Evolutionary conservation across 2,888 invertebrate species (phyloP), one percentile per base, ranked within the genome.

Genomic region (Plagodis pulveraria): DNA sequence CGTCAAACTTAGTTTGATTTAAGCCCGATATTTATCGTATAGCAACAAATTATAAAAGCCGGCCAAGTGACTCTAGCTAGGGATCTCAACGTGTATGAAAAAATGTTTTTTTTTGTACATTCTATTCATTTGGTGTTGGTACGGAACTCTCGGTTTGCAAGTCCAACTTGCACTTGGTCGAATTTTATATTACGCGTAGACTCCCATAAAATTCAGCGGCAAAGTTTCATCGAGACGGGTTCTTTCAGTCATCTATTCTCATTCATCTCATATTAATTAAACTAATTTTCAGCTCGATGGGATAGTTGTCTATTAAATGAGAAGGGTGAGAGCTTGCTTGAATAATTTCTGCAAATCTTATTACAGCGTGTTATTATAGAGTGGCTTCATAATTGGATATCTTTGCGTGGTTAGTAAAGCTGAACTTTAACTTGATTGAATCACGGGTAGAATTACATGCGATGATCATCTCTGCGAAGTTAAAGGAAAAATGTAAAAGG

Each of bases 271-370:
- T 71, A 83, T 82, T 83, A 83, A 86, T 81, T 82, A 77, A 74
- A 80, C 76, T 78, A 78, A 85, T 85, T 84, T 82, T 69, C 71
- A 76, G 76, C 76, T 76, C 65, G 59, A 68, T 68, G 58, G 57
- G 58, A 69, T 65, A 68, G 66, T 66, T 65, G 63, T 60, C 62
- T 57, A 62, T 70, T 73, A 69, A 69, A 72, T 73, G 67, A 70
- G 69, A 71, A 71, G 69, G 70, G 66, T 59, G 69, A 65, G 63
- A 69, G 70, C 61, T 62, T 62, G 65, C 67, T 72, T 71, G 70
- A 72, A 73, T 76, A 69, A 73, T 70, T 71, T 71, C 72, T 64
- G 60, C 69, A 71, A 68, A 66, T 70, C 69, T 70, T 66, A 71
- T 73, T 69, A 73, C 66, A 63, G 50, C 62, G 58, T 70, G 67